Conservation (phyloP, 2,888 invertebrate species). For the Ophonus ardosiacus region DNA sequence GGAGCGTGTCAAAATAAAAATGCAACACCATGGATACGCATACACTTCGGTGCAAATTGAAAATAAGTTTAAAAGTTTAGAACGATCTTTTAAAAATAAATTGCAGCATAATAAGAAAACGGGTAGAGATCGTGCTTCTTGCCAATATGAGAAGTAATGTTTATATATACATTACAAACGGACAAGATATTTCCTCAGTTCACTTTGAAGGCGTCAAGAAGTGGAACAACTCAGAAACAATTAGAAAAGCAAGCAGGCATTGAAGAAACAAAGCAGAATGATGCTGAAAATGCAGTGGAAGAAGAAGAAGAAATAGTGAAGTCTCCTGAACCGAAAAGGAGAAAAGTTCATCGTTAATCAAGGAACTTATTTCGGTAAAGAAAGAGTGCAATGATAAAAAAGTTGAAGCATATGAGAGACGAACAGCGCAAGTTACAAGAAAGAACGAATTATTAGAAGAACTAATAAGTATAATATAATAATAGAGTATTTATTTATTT, state of each 20-base stretch:
- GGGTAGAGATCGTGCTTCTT: slow-evolving; percentile 1
- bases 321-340: too few relatives aligned
- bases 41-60: background rate
- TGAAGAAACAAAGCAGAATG: slow-evolving; percentile 7
- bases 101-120: slow-evolving; percentile 2
- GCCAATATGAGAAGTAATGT: slow-evolving; percentile 1
- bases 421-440: slow-evolving; percentile 3
- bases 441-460: too few relatives aligned
- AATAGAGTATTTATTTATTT: too few relatives aligned
- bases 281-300: background rate
- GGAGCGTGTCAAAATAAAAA: background rate
- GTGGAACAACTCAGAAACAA: too few relatives aligned
- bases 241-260: slow-evolving; percentile 1
- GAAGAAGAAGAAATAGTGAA: too few relatives aligned
- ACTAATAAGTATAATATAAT: too few relatives aligned
- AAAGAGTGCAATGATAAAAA: background rate
- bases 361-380: background rate
- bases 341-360: too few relatives aligned
- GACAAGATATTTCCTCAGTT: background rate
- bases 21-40: background rate
- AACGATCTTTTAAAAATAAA: background rate
- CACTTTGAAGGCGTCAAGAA: background rate
- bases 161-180: background rate
- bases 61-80: slow-evolving; percentile 13
- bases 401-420: slow-evolving; percentile 5